Percentiles rank a stretch among this genome's conserved stretches.
Evolutionary conservation across 2,113 vertebrate species (phyloP).

Genomic region (Donacobius atricapilla): DNA sequence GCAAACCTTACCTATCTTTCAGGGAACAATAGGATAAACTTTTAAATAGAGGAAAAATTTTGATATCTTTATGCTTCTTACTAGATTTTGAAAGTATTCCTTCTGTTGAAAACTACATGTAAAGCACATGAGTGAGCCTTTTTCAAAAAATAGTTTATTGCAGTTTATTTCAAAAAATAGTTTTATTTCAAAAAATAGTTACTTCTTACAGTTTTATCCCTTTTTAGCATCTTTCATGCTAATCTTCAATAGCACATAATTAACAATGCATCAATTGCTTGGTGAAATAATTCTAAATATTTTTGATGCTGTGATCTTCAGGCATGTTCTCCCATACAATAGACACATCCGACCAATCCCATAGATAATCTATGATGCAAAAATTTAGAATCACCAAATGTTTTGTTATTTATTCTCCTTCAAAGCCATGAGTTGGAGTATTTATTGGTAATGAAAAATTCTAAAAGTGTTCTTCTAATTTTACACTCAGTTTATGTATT

Average conservation of each 20-base stretch:
- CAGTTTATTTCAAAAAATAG: neutral
- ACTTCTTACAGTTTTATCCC: neutral
- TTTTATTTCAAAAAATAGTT: neutral
- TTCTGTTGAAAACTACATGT: neutral
- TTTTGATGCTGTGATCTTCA: neutral
- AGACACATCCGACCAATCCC: neutral
- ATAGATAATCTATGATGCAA: neutral
- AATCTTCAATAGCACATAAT: neutral
- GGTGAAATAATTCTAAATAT: neutral
- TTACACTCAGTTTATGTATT: neutral
- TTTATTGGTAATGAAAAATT: neutral
- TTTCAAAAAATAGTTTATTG: neutral
- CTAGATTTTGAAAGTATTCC: neutral
- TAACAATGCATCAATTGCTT: neutral
- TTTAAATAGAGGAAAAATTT: neutral
- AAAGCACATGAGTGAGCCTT: neutral
- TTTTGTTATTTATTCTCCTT: neutral
- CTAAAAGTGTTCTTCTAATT: neutral
- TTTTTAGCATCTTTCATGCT: neutral
- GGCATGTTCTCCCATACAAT: neutral
- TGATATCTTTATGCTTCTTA: neutral
- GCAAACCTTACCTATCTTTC: slow-evolving; percentile 74
- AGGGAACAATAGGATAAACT: slow-evolving; percentile 43
- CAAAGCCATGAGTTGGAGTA: neutral
- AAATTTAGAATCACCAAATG: neutral